These are phyloP conservation scores for Cerceris ruficornis DNA, from an alignment of 2,888 invertebrate species.

Conservation along the genomic window DNA sequence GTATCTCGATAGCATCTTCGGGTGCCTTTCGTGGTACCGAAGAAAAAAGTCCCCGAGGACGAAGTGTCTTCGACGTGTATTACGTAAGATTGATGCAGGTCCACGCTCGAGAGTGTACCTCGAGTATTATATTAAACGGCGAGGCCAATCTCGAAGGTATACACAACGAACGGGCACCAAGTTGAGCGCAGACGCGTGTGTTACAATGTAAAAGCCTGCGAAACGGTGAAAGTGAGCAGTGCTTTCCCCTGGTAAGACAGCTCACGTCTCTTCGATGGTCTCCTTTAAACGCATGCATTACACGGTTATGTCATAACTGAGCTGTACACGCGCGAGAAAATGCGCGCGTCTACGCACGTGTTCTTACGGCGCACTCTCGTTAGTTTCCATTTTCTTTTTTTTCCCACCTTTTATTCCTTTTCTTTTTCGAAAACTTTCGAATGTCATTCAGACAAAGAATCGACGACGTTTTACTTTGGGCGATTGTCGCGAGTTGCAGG, in stretches of 20 bases:
- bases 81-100: constrained; percentile 50
- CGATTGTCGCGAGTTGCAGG: no score
- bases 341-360: constrained; percentile 36
- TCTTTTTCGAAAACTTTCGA: not conserved
- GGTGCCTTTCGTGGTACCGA: not conserved
- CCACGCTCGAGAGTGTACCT: constrained; percentile 39
- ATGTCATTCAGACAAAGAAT: not conserved
- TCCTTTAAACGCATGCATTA: constrained; percentile 77
- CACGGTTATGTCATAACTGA: constrained; percentile 73
- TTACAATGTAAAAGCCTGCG: constrained; percentile 71
- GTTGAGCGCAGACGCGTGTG: constrained; percentile 40
- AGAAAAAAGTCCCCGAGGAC: constrained; percentile 38
- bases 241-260: constrained; percentile 76
- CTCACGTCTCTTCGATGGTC: constrained; percentile 72
- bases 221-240: constrained; percentile 76
- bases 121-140: constrained; percentile 47
- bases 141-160: constrained; percentile 33
- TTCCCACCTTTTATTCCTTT: no score
- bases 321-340: constrained; percentile 29
- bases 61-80: constrained; percentile 41
- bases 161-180: constrained; percentile 28
- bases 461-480: no score
- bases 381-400: constrained; percentile 20
- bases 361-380: constrained; percentile 27
- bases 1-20: constrained; percentile 1